A percentile compares a stretch with the other conserved stretches of the same genome.
Evolutionary conservation across 2,113 vertebrate genomes (phyloP).

Genomic region (Microtus ochrogaster): DNA sequence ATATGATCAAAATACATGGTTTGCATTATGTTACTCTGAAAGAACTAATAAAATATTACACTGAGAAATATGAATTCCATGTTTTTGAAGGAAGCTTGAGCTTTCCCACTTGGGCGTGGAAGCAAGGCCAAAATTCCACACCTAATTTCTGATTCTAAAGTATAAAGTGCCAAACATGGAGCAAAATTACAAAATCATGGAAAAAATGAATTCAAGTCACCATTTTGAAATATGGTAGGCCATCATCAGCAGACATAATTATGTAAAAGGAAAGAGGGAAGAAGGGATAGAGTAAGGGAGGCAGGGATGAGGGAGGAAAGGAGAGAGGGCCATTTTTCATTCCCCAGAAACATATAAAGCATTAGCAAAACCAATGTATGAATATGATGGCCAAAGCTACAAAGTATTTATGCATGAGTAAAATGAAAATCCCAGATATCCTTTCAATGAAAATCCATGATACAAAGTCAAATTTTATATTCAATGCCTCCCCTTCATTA

Average conservation of each 20-base stretch:
- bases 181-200: not conserved
- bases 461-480: constrained; percentile 63
- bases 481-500: constrained; percentile 44
- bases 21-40: not conserved
- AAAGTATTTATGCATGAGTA: constrained; percentile 1
- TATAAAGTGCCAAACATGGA: not conserved
- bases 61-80: not conserved
- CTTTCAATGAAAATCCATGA: constrained; percentile 59
- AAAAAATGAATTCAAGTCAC: not conserved
- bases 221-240: not conserved
- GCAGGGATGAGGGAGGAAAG: not conserved
- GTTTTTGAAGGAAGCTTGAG: constrained; percentile 20
- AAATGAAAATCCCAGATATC: constrained; percentile 47
- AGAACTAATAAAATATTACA: not conserved
- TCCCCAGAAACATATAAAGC: constrained; percentile 1
- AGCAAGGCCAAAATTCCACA: not conserved
- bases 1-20: not conserved
- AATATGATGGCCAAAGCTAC: constrained; percentile 19
- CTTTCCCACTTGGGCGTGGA: constrained; percentile 37
- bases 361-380: constrained; percentile 39
- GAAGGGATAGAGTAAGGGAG: not conserved
- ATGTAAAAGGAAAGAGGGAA: not conserved
- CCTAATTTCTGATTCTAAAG: constrained; percentile 26
- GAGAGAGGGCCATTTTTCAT: constrained; percentile 38
- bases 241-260: not conserved